Conservation (phyloP, 2,797 vertebrate species). For the Myotis myotis region DNA sequence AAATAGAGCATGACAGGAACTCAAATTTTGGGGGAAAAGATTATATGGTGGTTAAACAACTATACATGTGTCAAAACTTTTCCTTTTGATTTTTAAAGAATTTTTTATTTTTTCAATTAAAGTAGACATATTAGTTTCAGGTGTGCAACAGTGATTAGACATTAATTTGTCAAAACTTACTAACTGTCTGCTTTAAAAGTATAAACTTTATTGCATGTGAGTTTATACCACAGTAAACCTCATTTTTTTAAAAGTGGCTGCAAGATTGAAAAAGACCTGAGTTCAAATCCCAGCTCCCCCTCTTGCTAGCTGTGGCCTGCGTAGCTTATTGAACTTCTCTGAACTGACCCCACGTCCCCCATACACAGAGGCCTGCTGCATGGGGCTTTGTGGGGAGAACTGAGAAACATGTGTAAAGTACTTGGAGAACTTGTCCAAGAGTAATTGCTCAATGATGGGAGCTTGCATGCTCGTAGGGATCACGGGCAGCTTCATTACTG, state of each 20-base stretch:
- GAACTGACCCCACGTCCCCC: not conserved
- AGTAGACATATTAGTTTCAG: not conserved
- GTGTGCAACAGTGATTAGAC: not conserved
- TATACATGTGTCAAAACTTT: not conserved
- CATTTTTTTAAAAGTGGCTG: not conserved
- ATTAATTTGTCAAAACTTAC: not conserved
- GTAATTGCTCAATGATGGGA: conserved; percentile 40
- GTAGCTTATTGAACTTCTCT: not conserved
- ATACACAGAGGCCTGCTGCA: not conserved
- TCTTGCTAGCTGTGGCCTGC: not conserved
- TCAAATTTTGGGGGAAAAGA: not conserved
- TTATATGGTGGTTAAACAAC: not conserved
- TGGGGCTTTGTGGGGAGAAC: not conserved
- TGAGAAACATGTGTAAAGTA: conserved; percentile 41
- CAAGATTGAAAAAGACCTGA: not conserved
- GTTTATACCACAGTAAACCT: not conserved
- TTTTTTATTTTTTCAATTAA: not conserved
- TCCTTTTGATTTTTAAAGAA: not conserved
- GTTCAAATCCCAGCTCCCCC: not conserved
- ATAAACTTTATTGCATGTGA: not conserved
- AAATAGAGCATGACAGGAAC: not conserved
- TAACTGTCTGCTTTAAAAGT: not conserved
- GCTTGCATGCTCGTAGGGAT: not conserved
- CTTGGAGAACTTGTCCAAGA: conserved; percentile 39
- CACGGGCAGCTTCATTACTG: conserved; percentile 48